Evolutionary conservation across 2,888 invertebrate genomes (phyloP).

Genomic region (Ennomos quercinarius): DNA sequence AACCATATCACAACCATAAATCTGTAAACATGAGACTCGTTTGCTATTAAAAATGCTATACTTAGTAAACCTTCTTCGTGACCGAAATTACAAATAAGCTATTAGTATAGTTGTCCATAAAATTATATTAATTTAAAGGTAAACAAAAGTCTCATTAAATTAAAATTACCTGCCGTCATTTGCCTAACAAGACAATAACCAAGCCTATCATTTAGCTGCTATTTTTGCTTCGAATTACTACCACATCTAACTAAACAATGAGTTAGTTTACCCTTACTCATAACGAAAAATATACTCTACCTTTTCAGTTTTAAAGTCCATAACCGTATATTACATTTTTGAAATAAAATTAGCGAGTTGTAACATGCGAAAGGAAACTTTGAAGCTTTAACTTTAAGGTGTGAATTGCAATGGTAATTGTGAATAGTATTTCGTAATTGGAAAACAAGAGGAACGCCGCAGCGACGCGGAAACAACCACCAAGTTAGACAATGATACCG

Average conservation of each 20-base stretch:
- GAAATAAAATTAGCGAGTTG: background rate
- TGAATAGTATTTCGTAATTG: conserved; percentile 45
- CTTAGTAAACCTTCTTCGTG: no score
- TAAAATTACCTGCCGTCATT: conserved; percentile 20
- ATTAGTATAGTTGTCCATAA: no score
- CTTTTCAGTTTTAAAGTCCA: background rate
- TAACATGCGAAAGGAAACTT: background rate
- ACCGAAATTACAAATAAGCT: no score
- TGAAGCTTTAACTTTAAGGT: background rate
- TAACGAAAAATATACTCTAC: conserved; percentile 15
- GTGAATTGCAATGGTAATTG: background rate
- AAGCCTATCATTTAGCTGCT: conserved; percentile 31
- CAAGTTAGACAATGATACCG: conserved; percentile 46
- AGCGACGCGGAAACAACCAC: conserved; percentile 49
- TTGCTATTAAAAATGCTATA: no score
- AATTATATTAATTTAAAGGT: no score
- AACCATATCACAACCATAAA: no score
- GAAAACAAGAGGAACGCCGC: conserved; percentile 47
- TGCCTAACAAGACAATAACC: conserved; percentile 31
- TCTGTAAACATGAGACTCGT: no score
- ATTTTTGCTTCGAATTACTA: conserved; percentile 46
- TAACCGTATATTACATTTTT: conserved; percentile 6
- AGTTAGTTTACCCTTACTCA: conserved; percentile 28
- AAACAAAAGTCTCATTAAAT: background rate
- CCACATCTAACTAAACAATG: conserved; percentile 41